Evolutionary conservation across 2,797 vertebrate genomes (phyloP).

Genomic region (Pseudomugil tenellus): DNA sequence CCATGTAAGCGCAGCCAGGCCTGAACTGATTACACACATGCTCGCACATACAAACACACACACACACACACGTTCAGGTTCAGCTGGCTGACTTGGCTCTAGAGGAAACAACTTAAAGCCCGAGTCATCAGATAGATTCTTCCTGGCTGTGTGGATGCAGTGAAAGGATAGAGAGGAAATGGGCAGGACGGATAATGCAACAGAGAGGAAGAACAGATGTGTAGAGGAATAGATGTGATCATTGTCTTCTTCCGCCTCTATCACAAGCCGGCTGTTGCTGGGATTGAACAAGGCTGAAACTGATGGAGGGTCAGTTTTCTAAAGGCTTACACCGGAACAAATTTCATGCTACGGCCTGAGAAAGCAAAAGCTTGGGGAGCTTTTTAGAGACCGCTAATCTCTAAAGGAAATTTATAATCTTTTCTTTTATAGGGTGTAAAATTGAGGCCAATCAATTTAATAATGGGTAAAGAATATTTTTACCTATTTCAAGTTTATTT

Average conservation of each 20-base stretch:
- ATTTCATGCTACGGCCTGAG: background rate
- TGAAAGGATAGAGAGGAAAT: constrained; percentile 30
- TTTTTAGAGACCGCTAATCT: background rate
- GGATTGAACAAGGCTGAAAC: constrained; percentile 55
- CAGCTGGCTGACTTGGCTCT: constrained; percentile 52
- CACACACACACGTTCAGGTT: constrained; percentile 41
- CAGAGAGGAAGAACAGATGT: constrained; percentile 30
- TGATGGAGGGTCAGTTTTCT: constrained; percentile 36
- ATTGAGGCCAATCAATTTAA: background rate
- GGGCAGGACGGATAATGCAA: constrained; percentile 44
- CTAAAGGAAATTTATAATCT: background rate
- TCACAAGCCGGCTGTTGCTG: constrained; percentile 34
- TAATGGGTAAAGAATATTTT: too few relatives aligned
- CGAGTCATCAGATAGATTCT: constrained; percentile 59
- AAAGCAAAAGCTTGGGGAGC: background rate
- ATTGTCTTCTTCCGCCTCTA: constrained; percentile 55
- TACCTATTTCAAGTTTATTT: background rate
- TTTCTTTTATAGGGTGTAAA: background rate
- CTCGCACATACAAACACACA: constrained; percentile 29
- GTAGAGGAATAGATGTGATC: constrained; percentile 48
- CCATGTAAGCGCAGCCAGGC: constrained; percentile 70
- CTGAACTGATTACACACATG: constrained; percentile 61
- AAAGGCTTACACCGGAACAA: constrained; percentile 1
- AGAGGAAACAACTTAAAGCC: constrained; percentile 37
- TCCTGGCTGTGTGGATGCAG: constrained; percentile 49